Evolutionary conservation across 2,797 vertebrate species (phyloP).

Genomic region (Pseudocheirus occidentalis): DNA sequence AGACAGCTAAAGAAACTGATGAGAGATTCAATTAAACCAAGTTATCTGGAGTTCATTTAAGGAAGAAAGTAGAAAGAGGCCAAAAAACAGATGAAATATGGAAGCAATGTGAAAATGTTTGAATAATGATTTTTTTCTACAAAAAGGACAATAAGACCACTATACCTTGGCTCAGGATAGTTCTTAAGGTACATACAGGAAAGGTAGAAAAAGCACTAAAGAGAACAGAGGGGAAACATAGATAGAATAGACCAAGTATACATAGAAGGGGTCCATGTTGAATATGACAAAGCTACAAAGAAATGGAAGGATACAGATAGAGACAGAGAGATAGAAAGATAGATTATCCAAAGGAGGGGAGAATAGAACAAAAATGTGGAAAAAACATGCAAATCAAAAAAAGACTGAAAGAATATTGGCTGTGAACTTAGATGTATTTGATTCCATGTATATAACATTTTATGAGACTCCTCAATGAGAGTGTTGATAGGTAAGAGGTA

Average conservation of each 20-base stretch:
- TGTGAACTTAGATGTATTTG: not conserved
- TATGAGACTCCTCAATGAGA: not conserved
- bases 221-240: not conserved
- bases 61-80: not conserved
- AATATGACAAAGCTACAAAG: not conserved
- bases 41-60: not conserved
- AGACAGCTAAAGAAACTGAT: not conserved
- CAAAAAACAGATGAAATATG: not conserved
- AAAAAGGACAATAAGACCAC: not conserved
- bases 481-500: not conserved
- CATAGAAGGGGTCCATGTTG: not conserved
- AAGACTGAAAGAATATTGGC: not conserved
- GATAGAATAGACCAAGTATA: not conserved
- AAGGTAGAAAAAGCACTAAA: not conserved
- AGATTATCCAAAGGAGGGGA: not conserved
- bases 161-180: not conserved
- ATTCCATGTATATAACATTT: not conserved
- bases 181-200: not conserved
- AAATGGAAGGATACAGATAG: not conserved
- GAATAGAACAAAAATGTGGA: not conserved
- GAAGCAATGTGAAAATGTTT: not conserved
- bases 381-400: not conserved
- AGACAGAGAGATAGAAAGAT: no score
- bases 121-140: not conserved
- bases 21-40: not conserved